These are phyloP conservation scores for Argyresthia goedartella DNA, from an alignment of 2,888 invertebrate genomes.

Conservation along the genomic window DNA sequence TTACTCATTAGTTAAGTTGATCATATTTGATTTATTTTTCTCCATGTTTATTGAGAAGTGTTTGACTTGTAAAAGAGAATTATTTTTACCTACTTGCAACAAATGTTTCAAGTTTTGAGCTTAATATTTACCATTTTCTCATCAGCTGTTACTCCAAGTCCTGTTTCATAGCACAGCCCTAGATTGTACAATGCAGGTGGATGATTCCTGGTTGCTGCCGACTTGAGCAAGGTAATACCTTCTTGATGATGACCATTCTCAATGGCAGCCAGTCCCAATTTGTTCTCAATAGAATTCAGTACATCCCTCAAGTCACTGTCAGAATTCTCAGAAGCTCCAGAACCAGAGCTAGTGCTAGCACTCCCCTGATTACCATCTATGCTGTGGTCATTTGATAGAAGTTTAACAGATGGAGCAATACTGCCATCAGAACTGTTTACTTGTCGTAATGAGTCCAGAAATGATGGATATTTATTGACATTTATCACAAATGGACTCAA, in stretches of 20 bases:
- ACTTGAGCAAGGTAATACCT: conserved; percentile 65
- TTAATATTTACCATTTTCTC: conserved; percentile 60
- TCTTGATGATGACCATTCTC: conserved; percentile 66
- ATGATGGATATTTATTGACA: conserved; percentile 26
- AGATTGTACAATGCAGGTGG: conserved; percentile 76
- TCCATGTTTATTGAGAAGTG: too few relatives aligned
- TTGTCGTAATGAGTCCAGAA: conserved; percentile 24
- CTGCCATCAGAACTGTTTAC: conserved; percentile 31
- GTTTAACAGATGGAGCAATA: conserved; percentile 41
- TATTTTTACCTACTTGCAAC: not conserved
- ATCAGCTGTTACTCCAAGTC: conserved; percentile 73
- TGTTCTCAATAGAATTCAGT: conserved; percentile 72
- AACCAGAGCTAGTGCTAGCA: conserved; percentile 11
- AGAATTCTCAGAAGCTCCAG: conserved; percentile 26
- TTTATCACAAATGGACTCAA: conserved; percentile 30
- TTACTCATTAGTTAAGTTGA: too few relatives aligned
- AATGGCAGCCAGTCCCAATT: conserved; percentile 71
- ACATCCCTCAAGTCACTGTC: conserved; percentile 61
- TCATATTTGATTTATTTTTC: too few relatives aligned
- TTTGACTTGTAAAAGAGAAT: too few relatives aligned
- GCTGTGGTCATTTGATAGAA: conserved; percentile 47
- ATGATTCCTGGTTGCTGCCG: conserved; percentile 71
- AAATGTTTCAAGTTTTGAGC: not conserved
- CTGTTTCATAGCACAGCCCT: conserved; percentile 77
- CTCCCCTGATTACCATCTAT: conserved; percentile 17